Percentiles rank a stretch among this genome's conserved stretches.
Evolutionary conservation across 2,888 invertebrate species (phyloP).

Genomic region (Athetis lepigone): DNA sequence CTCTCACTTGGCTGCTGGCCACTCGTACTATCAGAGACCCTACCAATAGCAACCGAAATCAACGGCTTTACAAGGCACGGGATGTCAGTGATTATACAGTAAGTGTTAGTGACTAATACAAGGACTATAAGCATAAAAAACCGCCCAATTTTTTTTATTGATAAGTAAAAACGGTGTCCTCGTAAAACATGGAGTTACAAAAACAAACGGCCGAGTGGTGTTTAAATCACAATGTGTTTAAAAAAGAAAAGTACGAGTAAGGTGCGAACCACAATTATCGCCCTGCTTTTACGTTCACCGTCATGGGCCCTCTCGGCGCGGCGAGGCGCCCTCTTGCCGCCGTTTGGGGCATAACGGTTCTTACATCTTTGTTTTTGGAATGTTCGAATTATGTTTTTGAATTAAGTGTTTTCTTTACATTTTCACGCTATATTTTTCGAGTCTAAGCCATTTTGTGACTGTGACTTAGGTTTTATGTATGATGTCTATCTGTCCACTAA

Average conservation of each 20-base stretch:
- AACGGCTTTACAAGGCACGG: no score
- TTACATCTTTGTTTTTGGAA: constrained; percentile 47
- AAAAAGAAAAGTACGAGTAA: neutral
- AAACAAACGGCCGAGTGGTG: neutral
- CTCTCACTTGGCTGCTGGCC: no score
- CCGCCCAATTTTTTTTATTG: no score
- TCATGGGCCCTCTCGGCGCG: constrained; percentile 26
- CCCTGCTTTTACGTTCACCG: constrained; percentile 17
- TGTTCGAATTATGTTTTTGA: constrained; percentile 33
- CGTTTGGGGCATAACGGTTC: constrained; percentile 31
- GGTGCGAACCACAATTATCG: constrained; percentile 40
- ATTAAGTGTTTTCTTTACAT: constrained; percentile 27
- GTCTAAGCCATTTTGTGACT: neutral
- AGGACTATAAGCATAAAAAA: no score
- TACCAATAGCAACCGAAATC: no score
- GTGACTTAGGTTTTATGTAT: constrained; percentile 3
- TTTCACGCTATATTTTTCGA: constrained; percentile 23
- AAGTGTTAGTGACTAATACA: no score
- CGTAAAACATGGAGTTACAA: neutral
- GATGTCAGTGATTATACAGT: no score
- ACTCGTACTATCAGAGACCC: no score
- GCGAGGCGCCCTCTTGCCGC: constrained; percentile 33
- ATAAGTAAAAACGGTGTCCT: no score
- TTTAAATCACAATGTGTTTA: constrained; percentile 19
- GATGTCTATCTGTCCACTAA: no score